Evolutionary conservation across 1,140 invertebrate genomes (phyloP).

Genomic region (Trissolcus basalis): DNA sequence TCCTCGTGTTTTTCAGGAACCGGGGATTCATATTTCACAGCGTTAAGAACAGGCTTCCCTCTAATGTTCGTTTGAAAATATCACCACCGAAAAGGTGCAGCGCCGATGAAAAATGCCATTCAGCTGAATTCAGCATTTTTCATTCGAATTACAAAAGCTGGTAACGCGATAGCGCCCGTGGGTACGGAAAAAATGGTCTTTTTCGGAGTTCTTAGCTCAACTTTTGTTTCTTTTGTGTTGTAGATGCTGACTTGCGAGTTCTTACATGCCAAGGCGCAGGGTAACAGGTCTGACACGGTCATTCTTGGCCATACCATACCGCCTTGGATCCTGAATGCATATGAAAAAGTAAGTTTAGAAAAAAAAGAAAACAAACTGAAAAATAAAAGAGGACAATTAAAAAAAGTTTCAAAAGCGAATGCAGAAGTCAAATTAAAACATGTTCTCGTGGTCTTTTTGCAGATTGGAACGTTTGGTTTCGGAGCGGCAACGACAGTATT

Average conservation of each 20-base stretch:
- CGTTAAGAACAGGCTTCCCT: conserved; percentile 22
- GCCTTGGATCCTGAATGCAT: conserved; percentile 83
- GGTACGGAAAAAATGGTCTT: not conserved
- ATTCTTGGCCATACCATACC: conserved; percentile 79
- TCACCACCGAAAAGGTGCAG: not conserved
- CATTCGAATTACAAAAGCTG: not conserved
- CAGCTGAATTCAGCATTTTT: conserved; percentile 12
- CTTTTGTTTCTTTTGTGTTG: conserved; percentile 52
- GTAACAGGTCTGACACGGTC: conserved; percentile 70
- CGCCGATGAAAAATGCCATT: conserved; percentile 31
- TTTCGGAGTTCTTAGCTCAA: not conserved
- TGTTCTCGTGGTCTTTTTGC: not conserved
- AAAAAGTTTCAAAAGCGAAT: no score
- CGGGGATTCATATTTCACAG: conserved; percentile 36
- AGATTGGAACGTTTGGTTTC: conserved; percentile 88
- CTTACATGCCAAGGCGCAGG: conserved; percentile 74
- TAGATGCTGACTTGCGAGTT: conserved; percentile 82
- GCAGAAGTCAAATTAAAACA: no score
- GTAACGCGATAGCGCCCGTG: not conserved
- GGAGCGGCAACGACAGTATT: conserved; percentile 89
- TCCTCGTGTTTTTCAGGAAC: conserved; percentile 22
- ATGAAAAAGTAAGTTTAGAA: conserved; percentile 77
- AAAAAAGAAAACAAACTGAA: no score
- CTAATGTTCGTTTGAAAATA: conserved; percentile 24
- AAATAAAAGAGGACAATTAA: no score